Base-by-base conservation (phyloP, 2,797 vertebrate genomes). In the Enoplosus armatus region DNA sequence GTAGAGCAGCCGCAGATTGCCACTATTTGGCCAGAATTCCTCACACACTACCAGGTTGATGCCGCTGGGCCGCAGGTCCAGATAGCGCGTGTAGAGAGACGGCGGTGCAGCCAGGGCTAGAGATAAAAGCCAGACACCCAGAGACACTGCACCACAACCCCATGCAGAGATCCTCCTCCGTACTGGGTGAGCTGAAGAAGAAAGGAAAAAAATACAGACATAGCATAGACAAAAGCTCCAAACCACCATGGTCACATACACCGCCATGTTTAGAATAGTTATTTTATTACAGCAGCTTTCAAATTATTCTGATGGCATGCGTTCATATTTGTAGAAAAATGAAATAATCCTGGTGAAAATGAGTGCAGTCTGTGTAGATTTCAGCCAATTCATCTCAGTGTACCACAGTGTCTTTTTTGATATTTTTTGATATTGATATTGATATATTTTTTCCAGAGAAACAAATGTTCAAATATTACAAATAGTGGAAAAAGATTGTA, bases 21-120 rank as follows among this genome's bases (percentile, higher is more conserved):
- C 90, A 14, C 84, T 89, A 2, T 92, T 85, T 0, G 93, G 92
- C 96, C 96, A 96, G 85, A 96, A 95, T 71, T 96, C 95, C 83
- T 96, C 96, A 22, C 96, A 96, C 56, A 96, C 94, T 7, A 95
- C 90, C 73, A 95, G 77, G 76, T 96, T 83, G 2, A 96, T 87
- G 29, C 95, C 95, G 2, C 78, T 94, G 59, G 92, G 92, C 12
- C 93, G 85, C 63, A 96, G 90, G 82, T 96, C 96, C 78, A 96
- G 76, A 50, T 95, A 96, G 15, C 82, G 91, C 0, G 92, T 94
- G 80, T 95, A 92, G 61, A 95, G 72, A 15, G 95, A 94, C 0
- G 94, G 92, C 0, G 96, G 96, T 0, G 95, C 90, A 0, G 95
- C 96, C 51, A 96, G 75, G n/a, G 88, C 87, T 76, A 96, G 80